phyloP scores from a whole-genome alignment of 2,113 vertebrate genomes.

The Apteryx mantelli region DNA sequence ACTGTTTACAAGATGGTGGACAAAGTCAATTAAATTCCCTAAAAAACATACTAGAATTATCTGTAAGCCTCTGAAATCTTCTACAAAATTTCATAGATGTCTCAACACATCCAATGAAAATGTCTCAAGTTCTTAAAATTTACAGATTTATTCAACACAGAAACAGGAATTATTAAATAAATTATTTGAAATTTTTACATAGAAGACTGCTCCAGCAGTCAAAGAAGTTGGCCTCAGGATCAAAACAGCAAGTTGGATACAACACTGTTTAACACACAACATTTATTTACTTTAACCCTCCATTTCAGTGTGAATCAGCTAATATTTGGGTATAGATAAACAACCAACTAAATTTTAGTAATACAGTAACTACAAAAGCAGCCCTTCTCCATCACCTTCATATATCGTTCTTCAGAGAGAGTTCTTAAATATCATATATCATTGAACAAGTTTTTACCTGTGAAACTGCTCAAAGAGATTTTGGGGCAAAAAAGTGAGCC shows the following conservation, averaged over 20 bases:
- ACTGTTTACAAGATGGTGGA: rapidly evolving
- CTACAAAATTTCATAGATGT: background rate
- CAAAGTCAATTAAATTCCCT: background rate
- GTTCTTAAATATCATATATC: background rate
- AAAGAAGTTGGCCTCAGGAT: background rate
- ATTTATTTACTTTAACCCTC: background rate
- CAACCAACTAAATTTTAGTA: background rate
- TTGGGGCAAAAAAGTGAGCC: constrained; percentile 79
- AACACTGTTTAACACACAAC: rapidly evolving
- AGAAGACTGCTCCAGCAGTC: background rate
- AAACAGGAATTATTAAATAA: background rate
- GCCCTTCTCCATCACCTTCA: background rate
- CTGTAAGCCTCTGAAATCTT: background rate
- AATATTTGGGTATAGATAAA: background rate
- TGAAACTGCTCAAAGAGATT: constrained; percentile 80
- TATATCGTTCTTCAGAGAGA: background rate
- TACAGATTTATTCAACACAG: background rate
- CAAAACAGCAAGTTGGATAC: background rate
- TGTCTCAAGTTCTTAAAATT: background rate
- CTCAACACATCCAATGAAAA: background rate
- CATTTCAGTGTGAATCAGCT: background rate
- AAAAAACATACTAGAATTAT: background rate
- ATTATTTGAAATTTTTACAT: background rate
- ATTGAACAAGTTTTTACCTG: constrained; percentile 63
- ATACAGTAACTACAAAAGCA: background rate